Evolutionary conservation across 2,113 vertebrate species (phyloP).

Genomic region (Eonycteris spelaea): DNA sequence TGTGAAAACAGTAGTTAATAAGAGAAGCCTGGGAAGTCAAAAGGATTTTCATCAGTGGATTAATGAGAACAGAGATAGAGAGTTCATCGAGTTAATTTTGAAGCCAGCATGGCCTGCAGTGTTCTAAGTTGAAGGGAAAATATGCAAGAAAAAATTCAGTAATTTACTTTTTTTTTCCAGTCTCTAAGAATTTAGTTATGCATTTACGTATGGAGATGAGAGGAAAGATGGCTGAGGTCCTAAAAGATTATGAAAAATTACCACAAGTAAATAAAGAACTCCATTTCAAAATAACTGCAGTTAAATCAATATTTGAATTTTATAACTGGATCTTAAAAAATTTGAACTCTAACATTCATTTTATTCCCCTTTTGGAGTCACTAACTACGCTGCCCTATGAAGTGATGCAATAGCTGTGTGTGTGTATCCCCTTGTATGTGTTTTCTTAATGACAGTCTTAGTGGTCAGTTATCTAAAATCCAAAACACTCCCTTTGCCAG

Average conservation of each 20-base stretch:
- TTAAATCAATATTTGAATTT: not conserved
- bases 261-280: not conserved
- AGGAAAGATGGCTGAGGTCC: not conserved
- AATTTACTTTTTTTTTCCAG: not conserved
- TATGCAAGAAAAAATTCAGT: not conserved
- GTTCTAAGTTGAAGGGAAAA: not conserved
- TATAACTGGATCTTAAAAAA: not conserved
- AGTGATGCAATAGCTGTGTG: accelerated
- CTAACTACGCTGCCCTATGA: not conserved
- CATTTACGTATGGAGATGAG: not conserved
- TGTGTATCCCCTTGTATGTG: not conserved
- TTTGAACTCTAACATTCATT: not conserved
- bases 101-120: not conserved
- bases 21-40: not conserved
- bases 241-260: not conserved
- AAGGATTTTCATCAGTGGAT: not conserved
- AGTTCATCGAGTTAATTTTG: not conserved
- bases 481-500: not conserved
- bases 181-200: not conserved
- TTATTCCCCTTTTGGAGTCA: not conserved
- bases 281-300: not conserved
- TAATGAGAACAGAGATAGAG: slow-evolving; percentile 24
- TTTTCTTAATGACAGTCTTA: not conserved
- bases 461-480: not conserved
- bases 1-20: not conserved